Base-by-base conservation (phyloP, 1,140 invertebrate genomes). In the Ruditapes philippinarum region DNA sequence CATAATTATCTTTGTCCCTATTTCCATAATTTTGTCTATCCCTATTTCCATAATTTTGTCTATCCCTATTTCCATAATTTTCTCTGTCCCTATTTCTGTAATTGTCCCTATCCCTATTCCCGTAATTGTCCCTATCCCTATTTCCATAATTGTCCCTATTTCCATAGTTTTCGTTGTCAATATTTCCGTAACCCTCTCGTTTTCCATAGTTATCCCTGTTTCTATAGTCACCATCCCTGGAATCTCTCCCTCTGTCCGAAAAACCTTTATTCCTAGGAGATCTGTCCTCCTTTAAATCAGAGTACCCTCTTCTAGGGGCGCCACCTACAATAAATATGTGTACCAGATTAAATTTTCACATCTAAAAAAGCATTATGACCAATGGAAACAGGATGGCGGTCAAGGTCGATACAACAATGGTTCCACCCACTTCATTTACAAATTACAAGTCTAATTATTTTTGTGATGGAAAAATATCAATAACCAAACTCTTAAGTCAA, bases 241-340 rank as follows among this genome's bases (percentile, higher is more conserved):
- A 19, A 19, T 38, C 65, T 25, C 81, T 70, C 49, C 45, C 81
- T 36, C 33, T 28, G 22, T 81, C 79, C 38, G 79, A 81, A 25
- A n/a, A 81, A 62, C 31, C 25, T 22, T 57, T 60, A 42, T 62
- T 62, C 19, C 79, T 81, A 25, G 17, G 51, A 31, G 51, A 3
- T 62, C 57, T 36, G 19, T 81, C 79, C 36, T 65, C 79, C n/a
- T 81, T 81, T 19, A 81, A 40, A 31, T 81, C 79, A 40, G 79
- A 81, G n/a, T 81, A 81, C 1, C 51, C 51, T 19, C 79, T 81
- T 81, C 79, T 38, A n/a, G 33, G 51, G 1, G 54, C 2, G 22
- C 79, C 79, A n/a, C 79, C 79, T 81, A 31, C 9, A 57, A 57
- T 5, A 14, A 19, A 79, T n/a, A n/a, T n/a, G n/a, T n/a, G n/a